Percentiles rank a stretch among this genome's conserved stretches.
Conservation (phyloP, 2,888 invertebrate species). For the Deroplatys truncata region DNA sequence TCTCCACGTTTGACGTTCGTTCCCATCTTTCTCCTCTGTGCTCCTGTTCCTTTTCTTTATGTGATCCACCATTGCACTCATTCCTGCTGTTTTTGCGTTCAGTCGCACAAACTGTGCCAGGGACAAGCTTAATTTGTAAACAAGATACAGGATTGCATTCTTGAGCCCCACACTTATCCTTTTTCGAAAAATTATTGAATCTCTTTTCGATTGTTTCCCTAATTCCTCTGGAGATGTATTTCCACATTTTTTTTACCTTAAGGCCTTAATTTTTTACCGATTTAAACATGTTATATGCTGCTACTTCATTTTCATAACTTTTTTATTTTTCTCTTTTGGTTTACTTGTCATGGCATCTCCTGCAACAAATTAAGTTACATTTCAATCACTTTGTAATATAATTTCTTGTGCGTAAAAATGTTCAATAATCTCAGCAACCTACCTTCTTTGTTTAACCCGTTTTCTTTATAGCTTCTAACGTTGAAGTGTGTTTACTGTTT, state of each 20-base stretch:
- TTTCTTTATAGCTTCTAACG: no score
- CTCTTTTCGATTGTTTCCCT: constrained; percentile 51
- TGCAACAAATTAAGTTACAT: no score
- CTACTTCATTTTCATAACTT: neutral
- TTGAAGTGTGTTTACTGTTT: no score
- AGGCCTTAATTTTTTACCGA: neutral
- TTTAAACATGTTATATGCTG: neutral
- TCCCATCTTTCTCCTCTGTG: neutral
- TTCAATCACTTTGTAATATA: no score
- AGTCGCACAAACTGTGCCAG: neutral
- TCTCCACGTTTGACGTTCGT: neutral
- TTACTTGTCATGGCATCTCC: no score
- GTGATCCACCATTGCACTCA: constrained; percentile 5
- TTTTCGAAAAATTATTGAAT: constrained; percentile 41
- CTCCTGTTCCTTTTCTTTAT: constrained; percentile 6
- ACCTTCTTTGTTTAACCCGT: no score
- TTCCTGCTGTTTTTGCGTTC: constrained; percentile 29
- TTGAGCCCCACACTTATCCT: constrained; percentile 4
- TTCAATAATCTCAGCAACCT: no score
- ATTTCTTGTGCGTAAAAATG: no score
- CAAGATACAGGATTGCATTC: constrained; percentile 22
- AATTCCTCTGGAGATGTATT: constrained; percentile 51
- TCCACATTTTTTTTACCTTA: constrained; percentile 47
- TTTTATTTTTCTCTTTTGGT: neutral
- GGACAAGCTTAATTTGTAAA: neutral